Percentiles rank a stretch among this genome's conserved stretches.
Evolutionary conservation across 2,113 vertebrate genomes (phyloP).

Genomic region (Thalassoma bifasciatum): DNA sequence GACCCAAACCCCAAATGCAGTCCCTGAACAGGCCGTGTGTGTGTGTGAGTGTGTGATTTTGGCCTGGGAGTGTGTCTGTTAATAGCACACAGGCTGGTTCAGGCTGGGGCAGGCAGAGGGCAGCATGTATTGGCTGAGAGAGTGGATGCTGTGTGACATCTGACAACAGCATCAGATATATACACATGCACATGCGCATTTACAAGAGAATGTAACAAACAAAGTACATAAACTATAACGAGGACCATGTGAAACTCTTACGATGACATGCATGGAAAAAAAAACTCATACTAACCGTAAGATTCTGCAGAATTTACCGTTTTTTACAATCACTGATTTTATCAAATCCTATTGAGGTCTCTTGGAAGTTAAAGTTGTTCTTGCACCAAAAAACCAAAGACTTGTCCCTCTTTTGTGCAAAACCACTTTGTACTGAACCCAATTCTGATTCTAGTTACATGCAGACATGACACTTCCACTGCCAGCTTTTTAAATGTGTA

Average conservation of each 20-base stretch:
- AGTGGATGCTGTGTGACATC: constrained; percentile 33
- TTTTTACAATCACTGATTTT: too few relatives aligned
- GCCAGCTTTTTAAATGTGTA: too few relatives aligned
- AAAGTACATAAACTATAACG: background rate
- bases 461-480: too few relatives aligned
- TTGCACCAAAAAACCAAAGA: too few relatives aligned
- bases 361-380: too few relatives aligned
- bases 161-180: constrained; percentile 18
- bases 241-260: background rate
- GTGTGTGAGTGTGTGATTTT: background rate
- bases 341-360: too few relatives aligned
- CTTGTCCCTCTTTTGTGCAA: too few relatives aligned
- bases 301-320: too few relatives aligned
- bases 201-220: background rate
- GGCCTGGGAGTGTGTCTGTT: background rate
- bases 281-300: too few relatives aligned
- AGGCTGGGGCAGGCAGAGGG: constrained; percentile 6
- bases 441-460: too few relatives aligned
- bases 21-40: background rate
- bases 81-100: constrained; percentile 1
- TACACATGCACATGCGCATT: background rate
- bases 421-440: too few relatives aligned
- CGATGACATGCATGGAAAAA: background rate
- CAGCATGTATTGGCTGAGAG: background rate
- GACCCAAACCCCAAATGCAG: background rate